Evolutionary conservation across 2,797 vertebrate genomes (phyloP).

Genomic region (Avahi laniger): DNA sequence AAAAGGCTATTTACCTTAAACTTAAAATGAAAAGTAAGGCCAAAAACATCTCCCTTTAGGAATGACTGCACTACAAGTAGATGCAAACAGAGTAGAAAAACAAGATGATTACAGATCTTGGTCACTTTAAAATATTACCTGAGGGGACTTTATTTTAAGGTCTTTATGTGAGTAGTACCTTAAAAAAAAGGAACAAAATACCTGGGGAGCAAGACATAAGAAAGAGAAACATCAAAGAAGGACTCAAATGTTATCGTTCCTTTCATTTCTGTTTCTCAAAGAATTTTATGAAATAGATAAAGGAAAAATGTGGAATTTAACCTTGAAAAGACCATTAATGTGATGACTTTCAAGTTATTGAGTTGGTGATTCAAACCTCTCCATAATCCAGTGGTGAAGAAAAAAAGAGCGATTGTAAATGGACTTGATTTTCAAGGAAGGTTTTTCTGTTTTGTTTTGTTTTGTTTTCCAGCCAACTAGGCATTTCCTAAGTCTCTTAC

Average conservation of each 20-base stretch:
- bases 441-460: background rate
- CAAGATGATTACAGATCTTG: constrained; percentile 53
- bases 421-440: constrained; percentile 12
- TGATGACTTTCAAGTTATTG: constrained; percentile 41
- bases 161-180: constrained; percentile 43
- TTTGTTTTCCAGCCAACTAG: background rate
- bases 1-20: constrained; percentile 60
- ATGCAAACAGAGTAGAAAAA: constrained; percentile 45
- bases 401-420: constrained; percentile 28
- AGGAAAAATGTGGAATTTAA: constrained; percentile 35
- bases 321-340: constrained; percentile 36
- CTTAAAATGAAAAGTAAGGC: constrained; percentile 61
- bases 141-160: constrained; percentile 58
- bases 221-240: constrained; percentile 24
- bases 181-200: constrained; percentile 62
- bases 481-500: constrained; percentile 46
- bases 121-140: constrained; percentile 58
- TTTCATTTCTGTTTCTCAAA: constrained; percentile 63
- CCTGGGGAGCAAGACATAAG: constrained; percentile 36
- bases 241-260: constrained; percentile 10
- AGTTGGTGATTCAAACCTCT: constrained; percentile 49
- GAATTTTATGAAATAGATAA: constrained; percentile 10
- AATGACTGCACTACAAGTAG: constrained; percentile 6
- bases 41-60: constrained; percentile 20
- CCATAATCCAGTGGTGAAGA: constrained; percentile 27